Evolutionary conservation across 2,888 invertebrate genomes (phyloP).

Genomic region (Nesidiocoris tenuis): DNA sequence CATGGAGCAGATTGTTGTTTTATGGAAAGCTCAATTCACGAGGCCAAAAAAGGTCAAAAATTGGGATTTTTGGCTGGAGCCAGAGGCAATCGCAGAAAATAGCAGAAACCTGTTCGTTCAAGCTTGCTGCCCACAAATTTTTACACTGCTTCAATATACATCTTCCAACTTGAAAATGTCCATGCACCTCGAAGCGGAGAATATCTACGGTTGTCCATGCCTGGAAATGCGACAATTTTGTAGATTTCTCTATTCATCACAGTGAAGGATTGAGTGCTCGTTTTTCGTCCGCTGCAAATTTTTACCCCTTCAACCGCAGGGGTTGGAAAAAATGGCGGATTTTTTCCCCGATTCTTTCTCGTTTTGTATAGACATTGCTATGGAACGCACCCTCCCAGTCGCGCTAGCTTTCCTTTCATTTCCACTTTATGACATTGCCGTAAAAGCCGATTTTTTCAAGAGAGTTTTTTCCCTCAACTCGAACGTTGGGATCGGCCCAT

Average conservation of each 20-base stretch:
- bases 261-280: constrained; percentile 1
- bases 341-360: constrained; percentile 13
- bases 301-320: constrained; percentile 14
- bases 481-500: neutral
- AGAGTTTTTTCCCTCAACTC: constrained; percentile 4
- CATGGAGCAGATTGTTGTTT: too few species aligned
- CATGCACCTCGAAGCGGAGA: too few species aligned
- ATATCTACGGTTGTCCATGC: neutral
- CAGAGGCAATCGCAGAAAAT: too few species aligned
- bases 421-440: constrained; percentile 36
- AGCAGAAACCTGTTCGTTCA: too few species aligned
- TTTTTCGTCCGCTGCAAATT: constrained; percentile 17
- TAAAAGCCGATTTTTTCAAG: constrained; percentile 24
- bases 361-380: neutral
- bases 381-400: neutral
- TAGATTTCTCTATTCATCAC: constrained; percentile 28
- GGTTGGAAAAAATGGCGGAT: constrained; percentile 25
- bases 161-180: too few species aligned
- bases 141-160: too few species aligned
- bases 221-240: neutral
- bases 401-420: neutral
- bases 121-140: too few species aligned
- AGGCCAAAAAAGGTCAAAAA: too few species aligned
- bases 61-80: too few species aligned
- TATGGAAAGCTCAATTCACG: too few species aligned